Conservation (phyloP, 1,140 invertebrate genomes). For the Drosophila pruinosa region DNA sequence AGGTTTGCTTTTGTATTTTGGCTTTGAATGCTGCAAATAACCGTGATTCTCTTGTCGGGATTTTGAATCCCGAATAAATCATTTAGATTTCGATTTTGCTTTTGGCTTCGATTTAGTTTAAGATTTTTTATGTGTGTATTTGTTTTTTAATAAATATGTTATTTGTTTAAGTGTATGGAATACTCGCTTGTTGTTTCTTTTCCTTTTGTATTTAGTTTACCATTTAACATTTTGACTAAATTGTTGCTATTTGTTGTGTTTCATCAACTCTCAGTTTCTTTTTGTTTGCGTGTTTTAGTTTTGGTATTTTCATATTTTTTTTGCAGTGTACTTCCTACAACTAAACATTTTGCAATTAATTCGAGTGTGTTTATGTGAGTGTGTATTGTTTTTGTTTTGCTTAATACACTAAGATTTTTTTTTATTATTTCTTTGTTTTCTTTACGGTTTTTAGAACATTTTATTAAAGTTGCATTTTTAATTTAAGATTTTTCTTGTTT, state of each 20-base stretch:
- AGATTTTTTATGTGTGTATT: conserved; percentile 17
- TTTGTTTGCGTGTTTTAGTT: conserved; percentile 36
- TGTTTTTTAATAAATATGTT: conserved; percentile 24
- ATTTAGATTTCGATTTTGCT: conserved; percentile 34
- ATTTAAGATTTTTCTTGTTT: conserved; percentile 34
- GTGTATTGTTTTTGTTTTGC: conserved; percentile 50
- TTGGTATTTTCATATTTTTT: conserved; percentile 38
- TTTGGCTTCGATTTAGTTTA: conserved; percentile 11
- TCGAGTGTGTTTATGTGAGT: conserved; percentile 43
- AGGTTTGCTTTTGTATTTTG: conserved; percentile 42
- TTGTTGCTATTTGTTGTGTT: conserved; percentile 64
- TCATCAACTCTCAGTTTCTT: conserved; percentile 7
- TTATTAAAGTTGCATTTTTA: conserved; percentile 48
- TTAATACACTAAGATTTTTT: conserved; percentile 67
- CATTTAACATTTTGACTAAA: conserved; percentile 79
- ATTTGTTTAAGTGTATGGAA: conserved; percentile 29
- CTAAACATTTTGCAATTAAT: conserved; percentile 70
- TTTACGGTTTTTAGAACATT: conserved; percentile 44
- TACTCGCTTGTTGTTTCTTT: conserved; percentile 20
- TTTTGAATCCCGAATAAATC: conserved; percentile 30
- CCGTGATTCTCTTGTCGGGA: conserved; percentile 7
- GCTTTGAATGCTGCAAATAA: conserved; percentile 37
- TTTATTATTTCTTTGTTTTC: conserved; percentile 27
- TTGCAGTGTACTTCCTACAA: conserved; percentile 71
- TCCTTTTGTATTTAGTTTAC: conserved; percentile 45